Conservation (phyloP, 2,113 vertebrate genomes). For the Urocolius indicus region DNA sequence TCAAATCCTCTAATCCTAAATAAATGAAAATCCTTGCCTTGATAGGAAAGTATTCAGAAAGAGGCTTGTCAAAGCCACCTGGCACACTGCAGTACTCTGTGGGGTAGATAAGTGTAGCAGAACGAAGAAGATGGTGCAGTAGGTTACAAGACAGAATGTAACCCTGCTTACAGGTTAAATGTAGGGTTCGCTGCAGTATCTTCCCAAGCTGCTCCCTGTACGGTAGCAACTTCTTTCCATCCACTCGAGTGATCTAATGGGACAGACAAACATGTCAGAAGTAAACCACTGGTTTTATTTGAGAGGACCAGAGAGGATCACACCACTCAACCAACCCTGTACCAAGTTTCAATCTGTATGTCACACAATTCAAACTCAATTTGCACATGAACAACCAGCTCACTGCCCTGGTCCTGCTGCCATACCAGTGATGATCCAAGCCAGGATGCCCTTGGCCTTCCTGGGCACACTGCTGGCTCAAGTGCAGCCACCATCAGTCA, state of each 20-base stretch:
- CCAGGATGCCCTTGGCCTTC: no score
- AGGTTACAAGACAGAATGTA: conserved; percentile 97
- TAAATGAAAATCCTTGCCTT: conserved; percentile 87
- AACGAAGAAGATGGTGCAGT: conserved; percentile 94
- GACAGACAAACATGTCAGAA: neutral
- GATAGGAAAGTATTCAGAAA: conserved; percentile 93
- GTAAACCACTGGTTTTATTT: neutral
- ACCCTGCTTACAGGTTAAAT: conserved; percentile 95
- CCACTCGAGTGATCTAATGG: conserved; percentile 92
- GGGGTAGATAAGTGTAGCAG: conserved; percentile 93
- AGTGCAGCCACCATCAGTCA: no score
- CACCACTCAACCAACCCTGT: rapidly evolving
- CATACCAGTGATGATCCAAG: no score
- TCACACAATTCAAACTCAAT: neutral
- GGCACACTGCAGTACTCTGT: conserved; percentile 98
- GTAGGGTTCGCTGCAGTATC: conserved; percentile 91
- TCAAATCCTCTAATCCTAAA: conserved; percentile 67
- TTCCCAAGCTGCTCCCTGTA: conserved; percentile 92
- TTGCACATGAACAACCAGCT: no score
- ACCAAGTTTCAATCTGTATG: neutral
- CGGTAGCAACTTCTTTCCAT: conserved; percentile 92
- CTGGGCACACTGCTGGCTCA: no score
- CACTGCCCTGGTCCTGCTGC: no score
- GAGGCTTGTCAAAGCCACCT: conserved; percentile 91
- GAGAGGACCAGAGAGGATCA: neutral